Evolutionary conservation across 2,888 invertebrate species (phyloP).

Genomic region (Amblyjoppa fuscipennis): DNA sequence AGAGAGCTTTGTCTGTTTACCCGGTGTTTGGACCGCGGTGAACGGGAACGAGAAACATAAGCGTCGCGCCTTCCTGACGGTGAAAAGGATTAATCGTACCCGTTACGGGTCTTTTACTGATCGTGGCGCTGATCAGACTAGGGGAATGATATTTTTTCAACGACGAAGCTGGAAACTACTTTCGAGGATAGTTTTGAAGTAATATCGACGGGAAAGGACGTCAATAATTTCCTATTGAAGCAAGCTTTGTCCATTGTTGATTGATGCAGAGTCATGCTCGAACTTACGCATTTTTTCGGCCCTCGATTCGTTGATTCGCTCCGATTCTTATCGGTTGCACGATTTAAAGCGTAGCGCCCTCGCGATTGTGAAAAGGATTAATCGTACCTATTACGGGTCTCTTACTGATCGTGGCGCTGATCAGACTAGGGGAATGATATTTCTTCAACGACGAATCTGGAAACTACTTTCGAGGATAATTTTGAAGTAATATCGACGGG

Average conservation of each 20-base stretch:
- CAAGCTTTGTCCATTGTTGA: slow-evolving; percentile 8
- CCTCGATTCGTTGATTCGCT: slow-evolving; percentile 25
- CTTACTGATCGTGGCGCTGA: neutral
- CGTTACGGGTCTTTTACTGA: slow-evolving; percentile 1
- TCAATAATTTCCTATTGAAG: slow-evolving; percentile 45
- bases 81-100: slow-evolving; percentile 31
- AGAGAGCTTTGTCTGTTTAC: slow-evolving; percentile 50
- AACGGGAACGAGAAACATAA: slow-evolving; percentile 38
- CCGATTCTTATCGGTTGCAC: slow-evolving; percentile 42
- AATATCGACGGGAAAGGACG: neutral
- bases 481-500: neutral
- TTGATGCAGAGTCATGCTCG: slow-evolving; percentile 11
- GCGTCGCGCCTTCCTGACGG: slow-evolving; percentile 6
- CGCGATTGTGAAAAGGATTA: slow-evolving; percentile 6
- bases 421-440: neutral
- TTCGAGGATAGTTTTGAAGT: neutral
- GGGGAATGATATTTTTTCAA: neutral
- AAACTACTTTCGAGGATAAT: neutral
- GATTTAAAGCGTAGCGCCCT: neutral
- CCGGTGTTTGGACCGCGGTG: slow-evolving; percentile 30
- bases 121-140: neutral
- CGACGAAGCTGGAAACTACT: neutral
- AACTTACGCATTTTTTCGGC: neutral
- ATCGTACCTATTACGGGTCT: slow-evolving; percentile 28
- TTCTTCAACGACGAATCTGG: neutral